These are phyloP conservation scores for Fabriciana adippe DNA, from an alignment of 2,888 invertebrate genomes.

Conservation along the genomic window DNA sequence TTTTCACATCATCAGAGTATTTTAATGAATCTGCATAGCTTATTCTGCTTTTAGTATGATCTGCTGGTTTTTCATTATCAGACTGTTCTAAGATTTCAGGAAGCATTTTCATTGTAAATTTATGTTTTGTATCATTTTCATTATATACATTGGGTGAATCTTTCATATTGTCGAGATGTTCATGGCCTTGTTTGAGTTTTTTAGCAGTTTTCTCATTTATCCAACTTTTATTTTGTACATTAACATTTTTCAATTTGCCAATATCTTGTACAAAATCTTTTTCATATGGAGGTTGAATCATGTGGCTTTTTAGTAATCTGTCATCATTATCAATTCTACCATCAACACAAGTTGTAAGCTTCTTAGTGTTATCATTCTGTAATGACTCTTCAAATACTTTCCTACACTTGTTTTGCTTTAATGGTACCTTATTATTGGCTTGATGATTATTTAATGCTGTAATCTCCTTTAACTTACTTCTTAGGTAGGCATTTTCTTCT, in stretches of 20 bases:
- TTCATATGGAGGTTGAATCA: conserved; percentile 54
- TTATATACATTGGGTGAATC: conserved; percentile 27
- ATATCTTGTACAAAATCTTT: conserved; percentile 64
- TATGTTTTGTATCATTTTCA: conserved; percentile 5
- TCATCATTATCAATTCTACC: conserved; percentile 47
- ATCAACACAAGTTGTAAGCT: conserved; percentile 62
- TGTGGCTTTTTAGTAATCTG: conserved; percentile 46
- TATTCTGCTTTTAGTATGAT: no score
- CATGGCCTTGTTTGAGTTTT: conserved; percentile 56
- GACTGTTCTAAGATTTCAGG: neutral
- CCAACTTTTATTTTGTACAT: conserved; percentile 71
- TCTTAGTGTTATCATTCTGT: conserved; percentile 56
- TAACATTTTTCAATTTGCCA: conserved; percentile 62
- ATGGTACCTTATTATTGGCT: conserved; percentile 51
- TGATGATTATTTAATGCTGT: conserved; percentile 55
- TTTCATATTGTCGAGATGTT: conserved; percentile 48
- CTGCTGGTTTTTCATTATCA: no score
- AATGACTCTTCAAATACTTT: conserved; percentile 73
- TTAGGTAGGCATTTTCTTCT: conserved; percentile 74
- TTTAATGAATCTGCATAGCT: no score
- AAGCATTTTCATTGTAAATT: neutral
- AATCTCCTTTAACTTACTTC: conserved; percentile 69
- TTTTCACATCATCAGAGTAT: no score
- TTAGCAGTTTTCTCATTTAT: conserved; percentile 64
- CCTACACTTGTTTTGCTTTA: conserved; percentile 65